Evolutionary conservation across 2,888 invertebrate species (phyloP).

Genomic region (Ypsolopha sequella): DNA sequence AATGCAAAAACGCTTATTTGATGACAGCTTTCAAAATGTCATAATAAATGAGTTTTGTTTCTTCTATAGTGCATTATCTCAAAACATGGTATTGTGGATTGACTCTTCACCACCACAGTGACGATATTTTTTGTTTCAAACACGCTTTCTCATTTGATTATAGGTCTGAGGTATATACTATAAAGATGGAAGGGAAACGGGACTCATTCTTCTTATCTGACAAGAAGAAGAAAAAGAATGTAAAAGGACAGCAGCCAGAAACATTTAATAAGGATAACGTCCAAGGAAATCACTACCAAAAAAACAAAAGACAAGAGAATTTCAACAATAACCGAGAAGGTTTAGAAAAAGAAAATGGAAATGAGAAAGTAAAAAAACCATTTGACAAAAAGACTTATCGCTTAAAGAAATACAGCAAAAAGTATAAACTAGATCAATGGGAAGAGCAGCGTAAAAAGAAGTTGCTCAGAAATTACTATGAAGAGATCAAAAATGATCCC

Average conservation of each 20-base stretch:
- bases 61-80: too few relatives aligned
- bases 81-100: too few relatives aligned
- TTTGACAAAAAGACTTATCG: conserved; percentile 79
- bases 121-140: conserved; percentile 40
- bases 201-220: conserved; percentile 42
- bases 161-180: conserved; percentile 41
- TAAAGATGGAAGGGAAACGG: conserved; percentile 43
- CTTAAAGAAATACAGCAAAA: conserved; percentile 77
- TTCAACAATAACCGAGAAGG: conserved; percentile 33
- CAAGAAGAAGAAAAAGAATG: conserved; percentile 21
- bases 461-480: conserved; percentile 68
- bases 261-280: neutral
- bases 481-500: conserved; percentile 63
- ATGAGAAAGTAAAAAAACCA: conserved; percentile 53
- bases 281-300: conserved; percentile 11
- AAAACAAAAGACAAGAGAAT: conserved; percentile 29
- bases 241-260: conserved; percentile 8
- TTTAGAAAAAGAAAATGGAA: conserved; percentile 10
- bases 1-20: too few relatives aligned
- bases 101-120: too few relatives aligned
- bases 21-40: too few relatives aligned
- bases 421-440: conserved; percentile 78
- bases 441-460: conserved; percentile 74
- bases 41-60: too few relatives aligned
- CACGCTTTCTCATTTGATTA: conserved; percentile 65